These are phyloP conservation scores for Eretmochelys imbricata DNA, from an alignment of 2,113 vertebrate species.

Conservation along the genomic window DNA sequence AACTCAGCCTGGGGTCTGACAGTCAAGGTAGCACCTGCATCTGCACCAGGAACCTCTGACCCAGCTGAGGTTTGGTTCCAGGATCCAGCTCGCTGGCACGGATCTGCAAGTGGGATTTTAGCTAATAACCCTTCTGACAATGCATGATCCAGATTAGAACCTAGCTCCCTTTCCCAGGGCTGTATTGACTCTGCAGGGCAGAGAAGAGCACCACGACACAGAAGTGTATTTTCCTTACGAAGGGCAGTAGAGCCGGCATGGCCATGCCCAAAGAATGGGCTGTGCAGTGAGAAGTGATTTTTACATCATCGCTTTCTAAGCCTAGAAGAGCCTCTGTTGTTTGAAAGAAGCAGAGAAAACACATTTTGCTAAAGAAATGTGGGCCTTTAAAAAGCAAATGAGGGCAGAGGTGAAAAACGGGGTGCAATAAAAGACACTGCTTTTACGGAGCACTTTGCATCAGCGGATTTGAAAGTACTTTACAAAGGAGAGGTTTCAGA, in stretches of 20 bases:
- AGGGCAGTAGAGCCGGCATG: not conserved
- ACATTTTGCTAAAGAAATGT: rapidly evolving
- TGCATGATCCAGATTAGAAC: not conserved
- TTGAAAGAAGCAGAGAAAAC: not conserved
- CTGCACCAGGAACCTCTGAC: not conserved
- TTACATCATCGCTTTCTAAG: not conserved
- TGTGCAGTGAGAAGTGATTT: not conserved
- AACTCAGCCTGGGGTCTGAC: not conserved
- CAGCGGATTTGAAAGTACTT: not conserved
- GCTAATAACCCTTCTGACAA: not conserved
- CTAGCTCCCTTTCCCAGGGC: not conserved
- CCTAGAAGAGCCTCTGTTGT: rapidly evolving
- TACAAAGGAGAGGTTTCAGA: too few relatives aligned
- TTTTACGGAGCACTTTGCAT: not conserved
- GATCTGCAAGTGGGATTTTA: not conserved
- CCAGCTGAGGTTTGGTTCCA: not conserved
- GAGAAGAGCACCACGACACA: not conserved
- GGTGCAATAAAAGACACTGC: rapidly evolving
- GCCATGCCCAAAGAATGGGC: not conserved
- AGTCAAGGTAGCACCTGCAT: not conserved
- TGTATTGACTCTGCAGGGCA: rapidly evolving
- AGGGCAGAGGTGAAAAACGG: not conserved
- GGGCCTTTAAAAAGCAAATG: not conserved
- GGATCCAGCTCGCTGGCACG: not conserved
- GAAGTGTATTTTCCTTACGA: rapidly evolving